Evolutionary conservation across 2,797 vertebrate species (phyloP).

Genomic region (Potorous gilbertii): DNA sequence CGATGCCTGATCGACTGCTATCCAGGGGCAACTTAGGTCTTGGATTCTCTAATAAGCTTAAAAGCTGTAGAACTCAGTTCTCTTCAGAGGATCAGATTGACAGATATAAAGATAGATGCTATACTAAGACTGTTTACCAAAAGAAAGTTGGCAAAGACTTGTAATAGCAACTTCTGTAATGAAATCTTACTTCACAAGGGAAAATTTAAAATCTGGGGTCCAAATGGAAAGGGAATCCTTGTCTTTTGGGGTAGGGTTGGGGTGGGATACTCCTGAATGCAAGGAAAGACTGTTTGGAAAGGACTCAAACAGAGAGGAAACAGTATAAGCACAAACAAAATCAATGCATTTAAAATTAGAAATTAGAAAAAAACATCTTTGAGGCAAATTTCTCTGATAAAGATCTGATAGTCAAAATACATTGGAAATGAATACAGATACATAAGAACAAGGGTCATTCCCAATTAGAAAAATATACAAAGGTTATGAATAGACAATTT

Average conservation of each 20-base stretch:
- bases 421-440: neutral
- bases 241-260: neutral
- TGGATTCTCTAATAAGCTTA: neutral
- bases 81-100: constrained; percentile 4
- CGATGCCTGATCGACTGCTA: neutral
- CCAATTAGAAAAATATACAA: neutral
- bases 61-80: neutral
- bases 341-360: neutral
- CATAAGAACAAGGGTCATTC: neutral
- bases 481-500: neutral
- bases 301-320: neutral
- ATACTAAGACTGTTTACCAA: neutral
- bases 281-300: neutral
- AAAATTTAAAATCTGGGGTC: neutral
- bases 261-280: neutral
- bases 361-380: neutral
- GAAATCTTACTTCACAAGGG: neutral
- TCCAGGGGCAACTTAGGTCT: neutral
- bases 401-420: neutral
- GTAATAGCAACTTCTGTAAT: neutral
- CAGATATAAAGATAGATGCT: constrained; percentile 28
- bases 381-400: neutral
- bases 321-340: neutral
- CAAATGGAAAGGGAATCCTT: neutral
- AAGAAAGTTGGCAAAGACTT: neutral